Conservation (phyloP, 2,797 vertebrate species). For the Sebastes cheni region DNA sequence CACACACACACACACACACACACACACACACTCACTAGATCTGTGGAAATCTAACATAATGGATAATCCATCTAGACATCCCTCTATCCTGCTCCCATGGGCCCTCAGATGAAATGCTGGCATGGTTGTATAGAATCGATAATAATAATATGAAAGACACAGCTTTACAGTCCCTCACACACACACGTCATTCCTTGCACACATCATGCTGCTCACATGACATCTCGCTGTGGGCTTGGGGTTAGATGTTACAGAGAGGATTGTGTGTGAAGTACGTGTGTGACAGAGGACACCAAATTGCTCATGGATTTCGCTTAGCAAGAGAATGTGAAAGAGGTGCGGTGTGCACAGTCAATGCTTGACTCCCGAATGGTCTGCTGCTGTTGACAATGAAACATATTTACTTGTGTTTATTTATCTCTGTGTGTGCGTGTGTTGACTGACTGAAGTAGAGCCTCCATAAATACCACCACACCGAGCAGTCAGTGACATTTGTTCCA, state of each 20-base stretch:
- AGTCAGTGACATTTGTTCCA: conserved; percentile 23
- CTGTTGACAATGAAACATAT: conserved; percentile 22
- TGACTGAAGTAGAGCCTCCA: neutral
- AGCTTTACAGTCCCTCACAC: conserved; percentile 6
- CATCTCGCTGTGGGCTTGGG: neutral
- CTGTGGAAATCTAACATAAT: conserved; percentile 22
- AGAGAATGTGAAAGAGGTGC: neutral
- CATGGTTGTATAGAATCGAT: conserved; percentile 43
- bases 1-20: neutral
- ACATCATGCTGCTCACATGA: conserved; percentile 6
- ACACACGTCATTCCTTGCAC: neutral
- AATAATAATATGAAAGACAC: conserved; percentile 36
- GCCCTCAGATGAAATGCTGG: conserved; percentile 52
- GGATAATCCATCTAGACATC: conserved; percentile 10
- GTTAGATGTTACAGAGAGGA: neutral
- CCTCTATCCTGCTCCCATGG: conserved; percentile 14
- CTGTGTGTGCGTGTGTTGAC: neutral
- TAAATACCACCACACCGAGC: conserved; percentile 14
- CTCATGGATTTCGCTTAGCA: neutral
- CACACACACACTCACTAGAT: neutral
- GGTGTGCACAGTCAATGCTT: neutral
- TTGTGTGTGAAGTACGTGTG: neutral
- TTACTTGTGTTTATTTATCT: conserved; percentile 10
- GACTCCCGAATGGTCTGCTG: conserved; percentile 1
- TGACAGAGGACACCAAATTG: conserved; percentile 4